phyloP scores from a whole-genome alignment of 2,113 vertebrate genomes.

The Platichthys flesus region DNA sequence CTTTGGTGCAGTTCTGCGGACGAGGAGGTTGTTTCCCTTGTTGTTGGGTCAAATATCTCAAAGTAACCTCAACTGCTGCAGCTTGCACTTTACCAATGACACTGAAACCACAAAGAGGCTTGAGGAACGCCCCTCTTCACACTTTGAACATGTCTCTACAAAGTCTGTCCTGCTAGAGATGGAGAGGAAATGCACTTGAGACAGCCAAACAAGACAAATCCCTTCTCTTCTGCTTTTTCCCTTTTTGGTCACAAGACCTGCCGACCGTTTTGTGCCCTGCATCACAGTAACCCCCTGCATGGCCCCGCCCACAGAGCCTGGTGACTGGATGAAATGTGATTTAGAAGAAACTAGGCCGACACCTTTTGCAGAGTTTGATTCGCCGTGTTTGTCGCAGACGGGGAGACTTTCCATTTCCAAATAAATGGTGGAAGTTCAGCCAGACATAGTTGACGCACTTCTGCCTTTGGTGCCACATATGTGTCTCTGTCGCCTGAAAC shows the following conservation, averaged over 20 bases:
- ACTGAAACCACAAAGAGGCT: slow-evolving; percentile 16
- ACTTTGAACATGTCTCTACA: neutral
- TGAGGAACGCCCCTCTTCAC: slow-evolving; percentile 24
- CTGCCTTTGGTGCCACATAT: slow-evolving; percentile 15
- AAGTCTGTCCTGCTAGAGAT: neutral
- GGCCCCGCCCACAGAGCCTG: no score
- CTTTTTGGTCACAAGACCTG: neutral
- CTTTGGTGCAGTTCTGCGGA: neutral
- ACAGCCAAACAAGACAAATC: slow-evolving; percentile 24
- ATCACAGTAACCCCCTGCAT: neutral
- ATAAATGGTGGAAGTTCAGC: no score
- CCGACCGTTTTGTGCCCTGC: neutral
- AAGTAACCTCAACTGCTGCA: neutral
- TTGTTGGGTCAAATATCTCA: neutral
- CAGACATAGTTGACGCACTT: neutral
- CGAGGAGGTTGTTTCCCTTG: neutral
- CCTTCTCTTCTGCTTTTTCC: neutral
- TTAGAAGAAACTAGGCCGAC: no score
- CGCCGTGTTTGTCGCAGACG: neutral
- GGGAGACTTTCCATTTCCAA: neutral
- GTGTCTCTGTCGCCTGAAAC: slow-evolving; percentile 6
- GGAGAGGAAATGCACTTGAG: slow-evolving; percentile 41
- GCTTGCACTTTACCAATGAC: neutral
- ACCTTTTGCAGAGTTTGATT: no score
- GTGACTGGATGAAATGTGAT: no score